Percentiles rank a stretch among this genome's conserved stretches.
phyloP scores from a whole-genome alignment of 2,797 vertebrate genomes.

The Eidolon dupreanum region DNA sequence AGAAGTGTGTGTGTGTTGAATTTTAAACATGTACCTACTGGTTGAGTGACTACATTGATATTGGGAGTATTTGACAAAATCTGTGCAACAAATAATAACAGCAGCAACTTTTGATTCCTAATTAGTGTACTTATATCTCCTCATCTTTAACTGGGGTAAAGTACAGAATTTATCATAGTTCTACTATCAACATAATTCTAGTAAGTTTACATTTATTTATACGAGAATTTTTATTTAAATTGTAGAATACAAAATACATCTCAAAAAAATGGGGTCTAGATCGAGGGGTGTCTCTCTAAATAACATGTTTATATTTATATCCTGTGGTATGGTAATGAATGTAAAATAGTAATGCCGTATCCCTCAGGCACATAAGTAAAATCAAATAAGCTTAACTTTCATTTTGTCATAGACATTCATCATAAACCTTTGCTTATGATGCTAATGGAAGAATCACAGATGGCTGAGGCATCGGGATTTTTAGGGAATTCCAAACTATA shows the following conservation, averaged over 20 bases:
- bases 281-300: neutral
- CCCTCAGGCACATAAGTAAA: neutral
- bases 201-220: neutral
- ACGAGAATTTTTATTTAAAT: neutral
- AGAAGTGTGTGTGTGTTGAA: neutral
- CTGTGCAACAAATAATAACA: neutral
- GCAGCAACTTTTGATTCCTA: neutral
- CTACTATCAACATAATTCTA: neutral
- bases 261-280: neutral
- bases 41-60: neutral
- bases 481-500: neutral
- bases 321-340: neutral
- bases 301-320: neutral
- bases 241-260: neutral
- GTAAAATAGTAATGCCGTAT: neutral
- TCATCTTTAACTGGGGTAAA: neutral
- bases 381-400: neutral
- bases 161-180: neutral
- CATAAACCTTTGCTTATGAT: neutral
- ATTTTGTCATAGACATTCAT: neutral
- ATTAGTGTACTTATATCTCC: neutral
- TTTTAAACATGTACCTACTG: neutral
- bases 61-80: neutral
- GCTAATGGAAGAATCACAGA: neutral
- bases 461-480: neutral